Percentiles rank a stretch among this genome's conserved stretches.
These are phyloP conservation scores for Drosophila anomalata DNA, from an alignment of 2,888 invertebrate species.

Conservation along the genomic window DNA sequence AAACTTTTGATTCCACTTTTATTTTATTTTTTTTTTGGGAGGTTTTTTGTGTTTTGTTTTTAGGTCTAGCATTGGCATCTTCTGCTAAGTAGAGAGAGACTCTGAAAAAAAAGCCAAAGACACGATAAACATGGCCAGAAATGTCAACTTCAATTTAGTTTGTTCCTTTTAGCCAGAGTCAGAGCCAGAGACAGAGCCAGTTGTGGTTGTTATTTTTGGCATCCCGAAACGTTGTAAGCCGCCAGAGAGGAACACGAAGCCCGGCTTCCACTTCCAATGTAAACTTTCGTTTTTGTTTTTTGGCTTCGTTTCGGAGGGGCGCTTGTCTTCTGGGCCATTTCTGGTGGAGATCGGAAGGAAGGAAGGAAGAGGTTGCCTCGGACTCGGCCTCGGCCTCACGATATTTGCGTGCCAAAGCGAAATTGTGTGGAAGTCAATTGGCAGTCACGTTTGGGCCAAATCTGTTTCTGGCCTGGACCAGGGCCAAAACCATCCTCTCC, in stretches of 20 bases:
- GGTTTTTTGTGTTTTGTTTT: not conserved
- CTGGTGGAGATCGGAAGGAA: conserved; percentile 43
- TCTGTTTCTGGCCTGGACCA: conserved; percentile 14
- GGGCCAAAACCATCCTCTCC: conserved; percentile 21
- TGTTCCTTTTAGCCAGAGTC: conserved; percentile 1
- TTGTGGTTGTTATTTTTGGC: conserved; percentile 26
- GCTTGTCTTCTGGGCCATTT: conserved; percentile 27
- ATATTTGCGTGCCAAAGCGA: conserved; percentile 71
- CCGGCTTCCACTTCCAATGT: conserved; percentile 36
- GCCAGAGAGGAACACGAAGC: conserved; percentile 52
- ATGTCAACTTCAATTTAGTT: conserved; percentile 41
- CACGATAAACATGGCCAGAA: conserved; percentile 48
- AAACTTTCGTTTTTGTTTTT: conserved; percentile 64
- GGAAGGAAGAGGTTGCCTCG: conserved; percentile 21
- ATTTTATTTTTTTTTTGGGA: conserved; percentile 28
- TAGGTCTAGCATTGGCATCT: conserved; percentile 12
- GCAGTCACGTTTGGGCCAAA: conserved; percentile 63
- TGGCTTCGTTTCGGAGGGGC: not conserved
- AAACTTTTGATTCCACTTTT: conserved; percentile 36
- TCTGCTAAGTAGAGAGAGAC: conserved; percentile 2
- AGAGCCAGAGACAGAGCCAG: not conserved
- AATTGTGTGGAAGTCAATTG: conserved; percentile 77
- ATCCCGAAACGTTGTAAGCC: conserved; percentile 43
- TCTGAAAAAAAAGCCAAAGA: conserved; percentile 12
- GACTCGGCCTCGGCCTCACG: conserved; percentile 50